Evolutionary conservation across 2,888 invertebrate species (phyloP), one percentile per base, ranked within the genome.

Genomic region (Melieria picta): DNA sequence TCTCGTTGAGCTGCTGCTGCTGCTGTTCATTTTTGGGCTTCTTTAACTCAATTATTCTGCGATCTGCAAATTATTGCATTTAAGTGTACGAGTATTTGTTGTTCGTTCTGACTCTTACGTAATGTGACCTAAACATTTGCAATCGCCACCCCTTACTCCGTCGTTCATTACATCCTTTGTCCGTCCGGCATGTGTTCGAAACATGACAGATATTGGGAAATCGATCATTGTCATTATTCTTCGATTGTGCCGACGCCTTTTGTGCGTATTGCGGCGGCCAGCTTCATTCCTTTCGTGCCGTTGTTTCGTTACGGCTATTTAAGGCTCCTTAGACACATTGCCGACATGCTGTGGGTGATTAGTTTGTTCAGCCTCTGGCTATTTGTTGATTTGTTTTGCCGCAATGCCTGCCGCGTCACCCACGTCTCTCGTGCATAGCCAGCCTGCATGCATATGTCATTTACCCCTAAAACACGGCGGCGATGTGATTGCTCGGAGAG

Each of bases 211-310:
- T 86, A 85, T 86, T 83, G 81, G 81, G 80, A 85, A 85, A 85
- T 85, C 86, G 83, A 85, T 85, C 85, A 85, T 84, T 86, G 85
- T 86, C 85, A 86, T 86, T 85, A 84, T 84, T 82, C 80, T 84
- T 84, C 83, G 85, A 86, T 86, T 85, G 84, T 81, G 77, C 30
- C 55, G 45, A 65, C 70, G 64, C 70, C 70, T 70, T 70, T 70
- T 58, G 70, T 66, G 16, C 52, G 55, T 65, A 13, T 64, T 7
- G 6, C 13, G 9, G 3, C 11, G 30, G 30, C 43, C n/a, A 42
- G 9, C 3, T 9, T 11, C 11, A 47, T 57, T 65, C 56, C 45
- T 48, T 71, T 65, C 50, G 69, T 65, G 46, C 60, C 55, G 45
- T 62, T 52, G 47, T 10, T 58, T 73, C 74, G 77, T 75, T 77